Evolutionary conservation across 2,888 invertebrate species (phyloP), one percentile per base, ranked within the genome.

Genomic region (Chaetogeoica ovagalla): DNA sequence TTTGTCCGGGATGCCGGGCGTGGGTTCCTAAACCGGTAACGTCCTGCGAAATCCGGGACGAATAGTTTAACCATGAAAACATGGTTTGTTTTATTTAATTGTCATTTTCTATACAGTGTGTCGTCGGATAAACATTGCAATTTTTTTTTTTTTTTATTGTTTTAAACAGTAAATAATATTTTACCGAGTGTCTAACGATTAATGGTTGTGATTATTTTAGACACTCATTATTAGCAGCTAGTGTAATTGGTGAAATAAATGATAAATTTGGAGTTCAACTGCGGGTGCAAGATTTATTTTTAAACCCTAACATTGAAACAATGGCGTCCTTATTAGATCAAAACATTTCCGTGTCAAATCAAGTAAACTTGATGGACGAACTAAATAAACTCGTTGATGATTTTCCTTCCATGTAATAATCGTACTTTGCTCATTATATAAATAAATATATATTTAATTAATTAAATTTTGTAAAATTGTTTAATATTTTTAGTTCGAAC

Each of bases 211-310:
- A 23, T 75, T 70, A 70, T 57, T 82, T 82, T 59, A 84, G 84
- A 9, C 84, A 84, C 81, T 84, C 84, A 1, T 82, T 84, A 39
- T 74, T 83, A 66, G 84, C 84, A 43, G 82, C 84, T 13, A 82
- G 81, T 7, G 82, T 83, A 19, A 76, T 84, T 48, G 82, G 83
- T 66, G 81, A 82, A 79, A 83, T 84, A 71, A 84, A 84, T 76
- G 83, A 83, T 55, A 39, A 70, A 11, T 82, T 84, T 77, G 81
- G 82, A 48, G 65, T 81, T 21, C 70, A 82, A 39, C 77, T 84
- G 9, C 52, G 68, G 5, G 82, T 83, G 13, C 19, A 71, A 2
- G 83, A 84, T 69, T 72, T 84, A 73, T 84, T 84, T 74, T 63
- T 82, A 13, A 83, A 84, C 69, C 83, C 84, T 11, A 84, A 83